Evolutionary conservation across 2,797 vertebrate genomes (phyloP), one percentile per base, ranked within the genome.

Genomic region (Pangasius mekongensis): DNA sequence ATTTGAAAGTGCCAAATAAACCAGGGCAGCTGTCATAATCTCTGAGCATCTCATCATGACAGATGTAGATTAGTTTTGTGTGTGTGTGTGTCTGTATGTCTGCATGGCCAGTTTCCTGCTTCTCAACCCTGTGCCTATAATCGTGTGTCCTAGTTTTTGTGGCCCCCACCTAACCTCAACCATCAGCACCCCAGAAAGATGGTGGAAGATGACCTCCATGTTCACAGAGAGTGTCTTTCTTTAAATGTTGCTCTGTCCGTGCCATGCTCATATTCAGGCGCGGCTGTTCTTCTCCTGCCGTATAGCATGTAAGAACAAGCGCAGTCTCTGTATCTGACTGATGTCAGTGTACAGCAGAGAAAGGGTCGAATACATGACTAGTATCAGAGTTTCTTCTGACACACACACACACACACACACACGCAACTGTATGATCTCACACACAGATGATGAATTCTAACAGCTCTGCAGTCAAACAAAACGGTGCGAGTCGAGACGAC

Each of bases 181-280:
- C 36, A 20, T 47, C 14, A 73, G 5, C 39, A 22, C 22, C 30
- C 52, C 30, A 27, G 43, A 43, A 82, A 82, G 13, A 62, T 16
- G 22, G 58, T 43, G 3, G 13, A 82, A 62, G 36, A 82, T 82
- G 33, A 60, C 20, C 56, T 24, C 33, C 8, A 27, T 16, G 6
- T 60, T 36, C 58, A 82, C 58, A 39, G 20, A 64, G 49, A 33
- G 56, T 33, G 54, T 62, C 56, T 52, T 78, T 86, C n/a, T 62
- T 33, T 30, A 39, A 43, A 16, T 14, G 33, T 43, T 64, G 33
- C 39, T 52, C 58, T 18, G 39, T 33, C 73, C 3, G 85, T 66
- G 66, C 85, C 85, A 86, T 30, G 85, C 85, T 64, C 74, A 86
- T 22, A 86, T 86, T 78, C 85, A 86, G 13, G n/a, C 49, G 4